A percentile compares a stretch with the other conserved stretches of the same genome.
These are phyloP conservation scores for Orthochromis indermauri DNA, from an alignment of 2,113 vertebrate genomes.

Conservation along the genomic window DNA sequence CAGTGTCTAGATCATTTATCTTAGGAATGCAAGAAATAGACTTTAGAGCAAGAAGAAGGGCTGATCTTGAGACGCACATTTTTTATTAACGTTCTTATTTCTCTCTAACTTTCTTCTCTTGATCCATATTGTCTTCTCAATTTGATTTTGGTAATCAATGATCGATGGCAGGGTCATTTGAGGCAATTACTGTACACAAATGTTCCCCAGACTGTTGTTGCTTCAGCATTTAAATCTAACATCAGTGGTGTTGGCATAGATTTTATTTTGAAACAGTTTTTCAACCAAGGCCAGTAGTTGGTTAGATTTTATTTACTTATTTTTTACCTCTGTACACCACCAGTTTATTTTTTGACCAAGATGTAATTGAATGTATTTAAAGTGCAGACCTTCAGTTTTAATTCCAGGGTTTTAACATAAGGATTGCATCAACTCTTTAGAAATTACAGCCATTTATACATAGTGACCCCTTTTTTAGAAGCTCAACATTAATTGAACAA, in stretches of 20 bases:
- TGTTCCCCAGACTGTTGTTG: neutral
- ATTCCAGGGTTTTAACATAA: neutral
- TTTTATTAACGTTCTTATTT: neutral
- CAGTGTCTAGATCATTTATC: neutral
- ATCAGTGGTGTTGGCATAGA: neutral
- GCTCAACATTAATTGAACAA: neutral
- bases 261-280: neutral
- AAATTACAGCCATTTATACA: neutral
- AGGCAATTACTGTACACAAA: neutral
- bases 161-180: rapidly evolving
- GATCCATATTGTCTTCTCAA: neutral
- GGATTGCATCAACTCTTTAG: neutral
- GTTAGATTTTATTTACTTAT: neutral
- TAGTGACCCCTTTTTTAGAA: neutral
- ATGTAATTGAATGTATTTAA: neutral
- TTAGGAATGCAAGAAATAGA: neutral
- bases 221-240: neutral
- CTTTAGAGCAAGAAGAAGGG: neutral
- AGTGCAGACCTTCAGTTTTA: neutral
- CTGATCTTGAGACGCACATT: neutral
- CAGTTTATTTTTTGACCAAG: neutral
- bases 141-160: neutral
- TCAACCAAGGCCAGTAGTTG: neutral
- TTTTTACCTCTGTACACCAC: neutral
- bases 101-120: neutral